These are phyloP conservation scores for Saiga tatarica DNA, from an alignment of 2,113 vertebrate genomes.

Conservation along the genomic window DNA sequence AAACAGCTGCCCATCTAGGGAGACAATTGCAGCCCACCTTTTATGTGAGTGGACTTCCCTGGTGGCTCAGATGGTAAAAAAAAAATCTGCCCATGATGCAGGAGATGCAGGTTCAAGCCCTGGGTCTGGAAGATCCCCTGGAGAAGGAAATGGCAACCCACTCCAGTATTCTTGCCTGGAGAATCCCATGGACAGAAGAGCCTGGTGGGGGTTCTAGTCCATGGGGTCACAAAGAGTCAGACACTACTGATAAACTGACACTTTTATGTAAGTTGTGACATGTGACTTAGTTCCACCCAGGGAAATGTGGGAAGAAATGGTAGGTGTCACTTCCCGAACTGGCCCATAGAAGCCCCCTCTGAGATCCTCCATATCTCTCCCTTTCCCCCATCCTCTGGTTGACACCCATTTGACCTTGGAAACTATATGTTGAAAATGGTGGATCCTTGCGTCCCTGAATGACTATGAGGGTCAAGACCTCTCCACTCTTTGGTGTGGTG, in stretches of 20 bases:
- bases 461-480: not conserved
- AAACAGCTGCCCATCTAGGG: not conserved
- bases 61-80: not conserved
- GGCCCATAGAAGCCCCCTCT: fast-evolving
- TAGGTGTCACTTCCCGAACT: too few relatives aligned
- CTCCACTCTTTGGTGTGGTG: fast-evolving
- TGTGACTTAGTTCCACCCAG: not conserved
- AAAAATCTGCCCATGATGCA: not conserved
- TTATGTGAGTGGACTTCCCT: not conserved
- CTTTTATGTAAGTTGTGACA: not conserved
- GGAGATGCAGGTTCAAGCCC: not conserved
- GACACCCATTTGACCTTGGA: not conserved
- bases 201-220: not conserved
- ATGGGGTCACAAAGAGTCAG: not conserved
- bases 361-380: not conserved
- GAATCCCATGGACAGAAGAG: not conserved
- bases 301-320: not conserved
- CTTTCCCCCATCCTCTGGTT: not conserved
- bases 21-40: not conserved
- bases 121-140: not conserved
- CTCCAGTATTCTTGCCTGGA: not conserved
- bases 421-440: not conserved
- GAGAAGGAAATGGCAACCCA: not conserved
- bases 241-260: not conserved
- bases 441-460: not conserved